Evolutionary conservation across 2,888 invertebrate species (phyloP).

Genomic region (Exocentrus adspersus): DNA sequence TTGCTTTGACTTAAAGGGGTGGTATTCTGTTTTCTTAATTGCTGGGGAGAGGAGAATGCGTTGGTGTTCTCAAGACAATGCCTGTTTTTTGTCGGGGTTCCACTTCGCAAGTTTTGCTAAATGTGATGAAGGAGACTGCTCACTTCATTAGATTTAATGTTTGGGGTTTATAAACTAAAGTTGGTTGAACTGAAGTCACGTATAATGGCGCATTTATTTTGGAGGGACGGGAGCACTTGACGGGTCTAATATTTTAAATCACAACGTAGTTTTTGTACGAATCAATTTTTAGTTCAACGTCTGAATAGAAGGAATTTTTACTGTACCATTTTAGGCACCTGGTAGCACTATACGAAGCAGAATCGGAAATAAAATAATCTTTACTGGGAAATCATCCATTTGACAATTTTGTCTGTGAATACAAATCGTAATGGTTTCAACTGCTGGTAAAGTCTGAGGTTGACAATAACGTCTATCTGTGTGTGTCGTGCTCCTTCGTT

Average conservation of each 20-base stretch:
- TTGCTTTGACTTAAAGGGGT: not conserved
- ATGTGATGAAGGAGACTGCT: no score
- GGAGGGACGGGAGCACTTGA: no score
- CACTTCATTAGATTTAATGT: no score
- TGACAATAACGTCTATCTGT: constrained; percentile 29
- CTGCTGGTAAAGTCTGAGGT: constrained; percentile 24
- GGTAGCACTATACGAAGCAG: constrained; percentile 6
- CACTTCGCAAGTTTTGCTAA: not conserved
- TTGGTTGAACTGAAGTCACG: no score
- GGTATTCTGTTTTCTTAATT: constrained; percentile 1
- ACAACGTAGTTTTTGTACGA: no score
- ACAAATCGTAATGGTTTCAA: constrained; percentile 16
- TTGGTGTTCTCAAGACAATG: not conserved
- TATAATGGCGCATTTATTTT: no score
- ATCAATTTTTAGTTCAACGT: no score
- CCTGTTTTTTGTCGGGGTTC: not conserved
- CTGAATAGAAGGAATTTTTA: not conserved
- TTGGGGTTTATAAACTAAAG: no score
- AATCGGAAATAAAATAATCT: constrained; percentile 6
- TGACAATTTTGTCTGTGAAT: constrained; percentile 26
- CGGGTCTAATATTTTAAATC: no score
- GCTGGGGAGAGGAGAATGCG: not conserved
- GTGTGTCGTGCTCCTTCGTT: constrained; percentile 1
- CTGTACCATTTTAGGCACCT: constrained; percentile 3
- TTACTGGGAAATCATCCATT: constrained; percentile 6